These are phyloP conservation scores for Harpagoxenus sublaevis DNA, from an alignment of 2,888 invertebrate genomes.

Conservation along the genomic window DNA sequence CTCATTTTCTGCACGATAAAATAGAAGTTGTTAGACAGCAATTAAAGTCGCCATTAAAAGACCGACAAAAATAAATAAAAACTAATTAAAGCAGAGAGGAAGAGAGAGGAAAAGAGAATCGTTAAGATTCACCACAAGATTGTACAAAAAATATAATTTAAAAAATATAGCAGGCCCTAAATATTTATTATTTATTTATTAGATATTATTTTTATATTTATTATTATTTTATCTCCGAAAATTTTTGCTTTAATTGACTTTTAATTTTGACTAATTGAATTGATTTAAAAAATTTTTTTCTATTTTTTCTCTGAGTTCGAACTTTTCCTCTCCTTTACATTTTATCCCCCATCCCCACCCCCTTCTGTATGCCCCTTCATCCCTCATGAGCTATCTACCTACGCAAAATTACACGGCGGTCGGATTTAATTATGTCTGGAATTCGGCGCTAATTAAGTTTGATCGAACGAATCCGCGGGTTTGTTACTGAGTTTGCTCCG, in stretches of 20 bases:
- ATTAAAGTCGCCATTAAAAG: neutral
- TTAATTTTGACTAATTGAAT: too few relatives aligned
- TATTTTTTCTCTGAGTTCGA: neutral
- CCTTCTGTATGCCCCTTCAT: conserved; percentile 44
- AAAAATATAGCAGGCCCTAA: neutral
- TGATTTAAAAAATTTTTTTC: conserved; percentile 29
- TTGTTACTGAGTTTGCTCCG: conserved; percentile 81
- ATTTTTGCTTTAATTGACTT: neutral
- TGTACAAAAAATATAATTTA: neutral
- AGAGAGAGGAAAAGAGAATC: neutral
- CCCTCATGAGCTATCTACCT: conserved; percentile 68
- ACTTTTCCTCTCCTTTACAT: conserved; percentile 32
- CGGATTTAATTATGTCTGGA: conserved; percentile 84
- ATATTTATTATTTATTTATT: neutral
- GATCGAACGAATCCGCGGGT: conserved; percentile 84
- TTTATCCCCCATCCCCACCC: neutral
- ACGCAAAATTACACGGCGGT: conserved; percentile 78
- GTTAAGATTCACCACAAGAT: neutral
- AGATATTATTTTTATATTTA: neutral
- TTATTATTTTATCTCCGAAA: conserved; percentile 1
- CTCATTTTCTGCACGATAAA: conserved; percentile 1
- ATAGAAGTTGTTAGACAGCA: conserved; percentile 6
- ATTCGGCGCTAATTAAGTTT: conserved; percentile 84
- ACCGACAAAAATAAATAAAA: conserved; percentile 3
- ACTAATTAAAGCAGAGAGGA: neutral